Evolutionary conservation across 2,888 invertebrate genomes (phyloP), one percentile per base, ranked within the genome.

Genomic region (Dynastes tityus): DNA sequence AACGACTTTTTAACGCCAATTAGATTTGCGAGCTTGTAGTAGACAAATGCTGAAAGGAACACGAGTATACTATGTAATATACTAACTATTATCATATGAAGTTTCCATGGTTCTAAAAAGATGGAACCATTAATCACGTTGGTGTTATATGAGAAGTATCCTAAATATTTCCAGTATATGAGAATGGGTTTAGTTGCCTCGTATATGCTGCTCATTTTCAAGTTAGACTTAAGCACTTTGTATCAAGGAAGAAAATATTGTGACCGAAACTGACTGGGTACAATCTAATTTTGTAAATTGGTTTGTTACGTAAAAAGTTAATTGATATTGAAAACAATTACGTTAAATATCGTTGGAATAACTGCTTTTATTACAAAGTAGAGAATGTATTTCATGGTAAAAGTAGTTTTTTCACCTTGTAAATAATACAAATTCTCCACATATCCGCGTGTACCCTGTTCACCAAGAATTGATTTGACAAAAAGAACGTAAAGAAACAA

Each of bases 121-220:
- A 37, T 37, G 2, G 29, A 32, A 11, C 40, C 37, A n/a, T 65
- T n/a, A 16, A 13, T 13, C 3, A 13, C 40, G 13, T 37, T 2
- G 32, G 6, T n/a, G 13, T 16, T 65, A 65, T 65, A 40, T 1
- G 65, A 65, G 6, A 65, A 65, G 13, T 32, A 65, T 11, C 65
- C 65, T 9, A 32, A 37, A 13, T 40, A 65, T 5, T 65, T 65
- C 65, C 65, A 65, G 4, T 4, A 65, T 65, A 13, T 32, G 3
- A 32, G 37, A 6, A 40, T 8, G 1, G 40, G 65, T n/a, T 65
- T 32, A 4, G 27, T 40, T 16, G 27, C 40, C 16, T 37, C 65
- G 13, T 16, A 65, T 2, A 40, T 40, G n/a, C 32, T 16, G 37
- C n/a, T 40, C 65, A 65, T 65, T 65, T 16, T 32, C 11, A 51